Evolutionary conservation across 1,140 invertebrate species (phyloP), one percentile per base, ranked within the genome.

Genomic region (Neotoxoptera formosana): DNA sequence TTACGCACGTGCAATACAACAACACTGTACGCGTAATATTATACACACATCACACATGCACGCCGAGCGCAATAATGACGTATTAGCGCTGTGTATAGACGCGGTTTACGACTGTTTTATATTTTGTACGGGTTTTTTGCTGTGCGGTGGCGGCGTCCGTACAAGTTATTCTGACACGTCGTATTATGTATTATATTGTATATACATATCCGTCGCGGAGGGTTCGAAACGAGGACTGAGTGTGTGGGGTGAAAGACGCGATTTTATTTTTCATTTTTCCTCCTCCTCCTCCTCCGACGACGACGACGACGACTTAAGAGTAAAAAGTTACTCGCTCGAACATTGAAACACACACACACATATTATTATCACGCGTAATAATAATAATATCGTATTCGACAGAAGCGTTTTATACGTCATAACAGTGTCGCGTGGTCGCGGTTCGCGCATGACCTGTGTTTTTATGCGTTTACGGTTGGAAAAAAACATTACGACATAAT

Each of bases 91-190:
- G n/a, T n/a, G n/a, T n/a, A 14, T 45, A 67, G 34, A 90, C 89
- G 89, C 89, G 89, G 89, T 90, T 90, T 90, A 90, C 45, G 89
- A 67, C 53, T 17, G 30, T 90, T 90, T 90, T 60, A 60, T 90
- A 90, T 34, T 60, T 90, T 90, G 89, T 90, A 90, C 56, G 36
- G 89, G 56, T 41, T 34, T n/a, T n/a, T n/a, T n/a, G n/a, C n/a
- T n/a, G n/a, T 67, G 23, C 41, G 1, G 4, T 41, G 41, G 41
- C 4, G 41, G 23, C 36, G 89, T 67, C 45, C 14, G 89, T 67
- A 36, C 89, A 60, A 60, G 53, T 90, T 67, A 45, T 67, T 34
- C 56, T 41, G 48, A 89, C 87, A 89, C 87, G 87, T 87, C 7
- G 7, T 53, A 51, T 17, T 53, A 51, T 87, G 7, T 53, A 51